Evolutionary conservation across 2,113 vertebrate species (phyloP).

Genomic region (Isurus oxyrinchus): DNA sequence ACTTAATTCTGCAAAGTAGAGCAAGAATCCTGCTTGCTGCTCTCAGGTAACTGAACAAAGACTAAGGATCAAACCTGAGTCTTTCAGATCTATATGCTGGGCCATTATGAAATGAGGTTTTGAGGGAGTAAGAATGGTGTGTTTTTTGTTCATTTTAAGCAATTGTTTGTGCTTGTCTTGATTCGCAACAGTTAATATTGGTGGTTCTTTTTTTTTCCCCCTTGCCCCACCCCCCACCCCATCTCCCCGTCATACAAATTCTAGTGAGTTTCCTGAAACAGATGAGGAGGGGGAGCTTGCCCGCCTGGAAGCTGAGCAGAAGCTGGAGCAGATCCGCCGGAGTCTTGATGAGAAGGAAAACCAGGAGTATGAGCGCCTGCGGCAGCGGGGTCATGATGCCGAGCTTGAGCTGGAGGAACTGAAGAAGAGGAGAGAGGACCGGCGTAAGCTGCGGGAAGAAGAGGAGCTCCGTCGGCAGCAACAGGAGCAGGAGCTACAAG

Average conservation of each 20-base stretch:
- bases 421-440: constrained; percentile 55
- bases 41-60: neutral
- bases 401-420: constrained; percentile 64
- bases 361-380: constrained; percentile 55
- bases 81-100: neutral
- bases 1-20: neutral
- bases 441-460: constrained; percentile 48
- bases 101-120: neutral
- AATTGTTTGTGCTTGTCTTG: neutral
- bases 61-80: neutral
- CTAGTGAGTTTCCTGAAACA: constrained; percentile 32
- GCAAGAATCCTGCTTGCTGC: neutral
- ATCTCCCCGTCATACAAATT: constrained; percentile 38
- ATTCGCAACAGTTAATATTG: neutral
- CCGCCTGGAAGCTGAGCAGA: constrained; percentile 54
- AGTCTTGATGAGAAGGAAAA: constrained; percentile 55
- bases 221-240: too few relatives aligned
- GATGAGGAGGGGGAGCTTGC: constrained; percentile 43
- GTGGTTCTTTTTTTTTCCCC: too few relatives aligned
- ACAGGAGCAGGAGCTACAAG: constrained; percentile 50
- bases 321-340: constrained; percentile 61
- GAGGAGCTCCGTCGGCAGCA: constrained; percentile 53
- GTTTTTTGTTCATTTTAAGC: neutral
- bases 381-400: constrained; percentile 46
- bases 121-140: neutral